Evolutionary conservation across 2,888 invertebrate genomes (phyloP), one percentile per base, ranked within the genome.

Genomic region (Tenodera sinensis): DNA sequence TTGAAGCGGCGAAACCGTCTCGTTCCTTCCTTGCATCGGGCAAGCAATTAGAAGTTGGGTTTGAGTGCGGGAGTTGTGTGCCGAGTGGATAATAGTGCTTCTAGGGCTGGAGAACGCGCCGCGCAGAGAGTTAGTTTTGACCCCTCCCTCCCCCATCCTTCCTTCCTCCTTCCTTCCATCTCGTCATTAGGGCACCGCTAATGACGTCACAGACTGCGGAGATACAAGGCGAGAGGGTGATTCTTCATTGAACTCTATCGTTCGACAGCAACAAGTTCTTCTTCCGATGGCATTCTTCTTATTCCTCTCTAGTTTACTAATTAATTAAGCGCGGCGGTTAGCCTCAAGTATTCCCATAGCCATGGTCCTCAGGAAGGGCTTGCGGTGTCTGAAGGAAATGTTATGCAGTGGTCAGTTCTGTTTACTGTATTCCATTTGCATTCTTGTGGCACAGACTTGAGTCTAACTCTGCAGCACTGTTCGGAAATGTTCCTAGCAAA

Each of bases 131-230:
- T 87, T 87, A 83, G 83, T 87, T 87, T 87, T 34, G 82, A 28
- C 42, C 87, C 83, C 71, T 42, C 82, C 27, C 34, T 27, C 83
- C 34, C 8, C 30, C 9, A 12, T 12, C 82, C 20, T 28, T 82
- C 82, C 86, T 28, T 81, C 86, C 30, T 30, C 30, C 85, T 71
- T 28, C 9, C 87, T 34, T 30, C 25, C 30, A 87, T 87, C 82
- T 87, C 87, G 87, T 87, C 87, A 87, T 87, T 87, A 87, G 87
- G 87, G 87, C 34, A 87, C 87, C 87, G 87, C 87, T 87, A 87
- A 87, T 87, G 87, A 87, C 87, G 87, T 87, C 87, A 87, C 87
- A 82, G 83, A 87, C 87, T 87, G 83, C 87, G 87, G 87, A 83
- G 87, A 82, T 87, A 87, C 87, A n/a, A 82, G 82, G 9, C 28